A percentile compares a stretch with the other conserved stretches of the same genome.
phyloP scores from a whole-genome alignment of 2,113 vertebrate genomes.

The Lepus europaeus region DNA sequence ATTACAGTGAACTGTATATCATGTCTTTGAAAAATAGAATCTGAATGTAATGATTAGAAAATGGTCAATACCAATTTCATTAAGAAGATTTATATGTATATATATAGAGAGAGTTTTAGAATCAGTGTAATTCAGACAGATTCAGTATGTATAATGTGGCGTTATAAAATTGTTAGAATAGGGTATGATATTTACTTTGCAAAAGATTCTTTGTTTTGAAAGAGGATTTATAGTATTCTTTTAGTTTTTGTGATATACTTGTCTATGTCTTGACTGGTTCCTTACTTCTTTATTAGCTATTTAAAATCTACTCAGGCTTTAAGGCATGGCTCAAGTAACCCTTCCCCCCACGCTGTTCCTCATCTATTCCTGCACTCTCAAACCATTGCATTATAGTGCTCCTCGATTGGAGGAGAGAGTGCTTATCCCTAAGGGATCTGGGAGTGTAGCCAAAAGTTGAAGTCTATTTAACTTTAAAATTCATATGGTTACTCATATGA shows the following conservation, averaged over 20 bases:
- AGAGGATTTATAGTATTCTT: background rate
- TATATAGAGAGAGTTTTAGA: constrained; percentile 18
- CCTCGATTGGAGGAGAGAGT: background rate
- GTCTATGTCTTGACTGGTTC: constrained; percentile 52
- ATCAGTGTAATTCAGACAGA: constrained; percentile 18
- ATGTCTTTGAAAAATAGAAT: background rate
- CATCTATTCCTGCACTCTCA: background rate
- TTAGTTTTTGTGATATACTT: constrained; percentile 2
- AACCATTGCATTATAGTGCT: background rate
- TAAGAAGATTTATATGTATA: background rate
- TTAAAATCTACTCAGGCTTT: constrained; percentile 3
- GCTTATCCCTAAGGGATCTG: background rate
- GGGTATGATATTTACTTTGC: constrained; percentile 17
- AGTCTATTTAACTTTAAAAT: constrained; percentile 44
- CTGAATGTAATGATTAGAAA: constrained; percentile 36
- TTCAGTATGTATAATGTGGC: background rate
- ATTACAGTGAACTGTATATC: background rate
- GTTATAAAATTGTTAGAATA: constrained; percentile 31
- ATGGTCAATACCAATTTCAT: background rate
- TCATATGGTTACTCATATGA: constrained; percentile 32
- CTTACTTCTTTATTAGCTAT: background rate
- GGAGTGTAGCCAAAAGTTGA: background rate
- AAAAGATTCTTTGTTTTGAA: constrained; percentile 35
- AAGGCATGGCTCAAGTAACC: background rate
- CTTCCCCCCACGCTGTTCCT: background rate